Conservation (phyloP, 2,888 invertebrate genomes). For the Harmothoe impar region DNA sequence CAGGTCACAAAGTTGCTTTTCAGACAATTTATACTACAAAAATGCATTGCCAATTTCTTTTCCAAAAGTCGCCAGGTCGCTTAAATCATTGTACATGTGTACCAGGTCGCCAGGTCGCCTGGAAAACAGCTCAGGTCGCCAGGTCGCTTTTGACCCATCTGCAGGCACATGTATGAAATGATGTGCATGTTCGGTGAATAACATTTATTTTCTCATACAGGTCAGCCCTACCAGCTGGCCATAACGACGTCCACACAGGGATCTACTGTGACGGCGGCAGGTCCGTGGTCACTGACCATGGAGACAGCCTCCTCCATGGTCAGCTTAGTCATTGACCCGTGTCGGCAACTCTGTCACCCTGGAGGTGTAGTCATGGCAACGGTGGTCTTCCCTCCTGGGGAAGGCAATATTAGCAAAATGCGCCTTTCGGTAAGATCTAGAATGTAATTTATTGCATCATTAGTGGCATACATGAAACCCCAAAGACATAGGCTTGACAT, state of each 20-base stretch:
- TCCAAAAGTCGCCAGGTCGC: too few species aligned
- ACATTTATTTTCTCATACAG: background rate
- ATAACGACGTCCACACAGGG: background rate
- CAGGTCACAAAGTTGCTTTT: too few species aligned
- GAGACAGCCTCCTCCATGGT: slow-evolving; percentile 1
- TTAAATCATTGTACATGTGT: too few species aligned
- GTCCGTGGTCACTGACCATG: slow-evolving; percentile 52
- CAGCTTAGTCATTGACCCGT: slow-evolving; percentile 35
- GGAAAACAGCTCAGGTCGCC: too few species aligned
- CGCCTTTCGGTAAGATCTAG: background rate
- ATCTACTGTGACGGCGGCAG: background rate
- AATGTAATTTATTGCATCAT: too few species aligned
- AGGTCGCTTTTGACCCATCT: too few species aligned
- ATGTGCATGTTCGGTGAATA: background rate
- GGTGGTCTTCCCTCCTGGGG: background rate
- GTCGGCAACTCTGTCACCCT: slow-evolving; percentile 17
- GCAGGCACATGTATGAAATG: background rate
- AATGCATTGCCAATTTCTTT: background rate
- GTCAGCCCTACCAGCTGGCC: background rate
- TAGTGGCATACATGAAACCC: background rate
- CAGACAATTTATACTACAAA: background rate
- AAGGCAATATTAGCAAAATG: background rate
- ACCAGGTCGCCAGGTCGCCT: too few species aligned
- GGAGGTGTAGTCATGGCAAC: background rate
- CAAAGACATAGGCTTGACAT: background rate